phyloP scores from a whole-genome alignment of 2,113 vertebrate genomes.

The Bujurquina vittata region DNA sequence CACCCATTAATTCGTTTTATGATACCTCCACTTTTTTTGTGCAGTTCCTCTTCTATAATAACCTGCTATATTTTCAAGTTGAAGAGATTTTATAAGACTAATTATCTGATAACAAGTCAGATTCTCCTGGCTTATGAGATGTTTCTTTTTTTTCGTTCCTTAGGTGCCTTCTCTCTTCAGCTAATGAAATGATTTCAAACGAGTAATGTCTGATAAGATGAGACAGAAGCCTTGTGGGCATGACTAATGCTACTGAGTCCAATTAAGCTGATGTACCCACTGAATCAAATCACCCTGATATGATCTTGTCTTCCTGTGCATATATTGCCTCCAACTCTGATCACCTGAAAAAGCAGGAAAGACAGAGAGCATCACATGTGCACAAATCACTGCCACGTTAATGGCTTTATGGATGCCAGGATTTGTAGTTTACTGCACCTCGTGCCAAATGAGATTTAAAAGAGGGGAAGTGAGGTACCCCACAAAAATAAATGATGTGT shows the following conservation, averaged over 20 bases:
- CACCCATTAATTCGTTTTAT: background rate
- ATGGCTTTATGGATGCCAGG: background rate
- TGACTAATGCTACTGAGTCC: constrained; percentile 67
- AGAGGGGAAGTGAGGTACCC: background rate
- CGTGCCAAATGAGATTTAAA: constrained; percentile 19
- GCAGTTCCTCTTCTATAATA: background rate
- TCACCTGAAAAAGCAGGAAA: constrained; percentile 52
- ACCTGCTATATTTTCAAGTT: constrained; percentile 15
- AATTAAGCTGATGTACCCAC: constrained; percentile 72
- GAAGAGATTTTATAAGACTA: constrained; percentile 13
- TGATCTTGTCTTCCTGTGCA: constrained; percentile 66
- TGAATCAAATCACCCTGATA: constrained; percentile 70
- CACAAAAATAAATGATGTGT: constrained; percentile 3
- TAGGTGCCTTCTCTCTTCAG: constrained; percentile 36
- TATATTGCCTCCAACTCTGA: constrained; percentile 61
- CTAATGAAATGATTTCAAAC: constrained; percentile 52
- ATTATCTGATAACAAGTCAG: constrained; percentile 49
- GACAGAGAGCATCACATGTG: background rate
- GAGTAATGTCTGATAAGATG: constrained; percentile 51
- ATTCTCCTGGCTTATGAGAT: constrained; percentile 27
- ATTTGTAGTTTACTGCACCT: background rate
- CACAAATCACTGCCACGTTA: background rate
- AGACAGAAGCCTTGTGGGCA: constrained; percentile 69
- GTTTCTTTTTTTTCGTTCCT: constrained; percentile 13
- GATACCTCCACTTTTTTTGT: background rate